Evolutionary conservation across 1,140 invertebrate species (phyloP), one percentile per base, ranked within the genome.

Genomic region (Ceratitis capitata): DNA sequence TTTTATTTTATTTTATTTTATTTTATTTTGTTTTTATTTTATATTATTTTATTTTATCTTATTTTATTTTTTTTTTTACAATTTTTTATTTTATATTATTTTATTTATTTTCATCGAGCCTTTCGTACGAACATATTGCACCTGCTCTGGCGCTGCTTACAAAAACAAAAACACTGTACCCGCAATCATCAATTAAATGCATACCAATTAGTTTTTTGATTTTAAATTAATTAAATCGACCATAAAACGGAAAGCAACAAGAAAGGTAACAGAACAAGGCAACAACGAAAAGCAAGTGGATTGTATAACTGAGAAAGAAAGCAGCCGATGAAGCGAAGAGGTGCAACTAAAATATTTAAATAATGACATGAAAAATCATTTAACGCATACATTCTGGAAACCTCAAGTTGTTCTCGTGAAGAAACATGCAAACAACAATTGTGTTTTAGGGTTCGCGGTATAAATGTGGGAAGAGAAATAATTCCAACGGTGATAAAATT

Each of bases 311-410:
- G n/a, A 10, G 58, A 29, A 29, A 61, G 56, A 1, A 14, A 69
- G 2, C 26, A 16, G 39, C 12, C 29, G 39, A 69, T 16, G 6
- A 7, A 35, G 3, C 14, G 32, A 23, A 12, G 10, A 39, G 35
- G 69, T 78, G 69, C 32, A 45, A 78, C 35, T 78, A 78, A 78
- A 78, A 45, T 78, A 83, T 83, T 83, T 51, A 53, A 58, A 83
- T 39, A 83, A 83, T 58, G 32, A 83, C 82, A 83, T 53, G 47
- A 83, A 83, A 51, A 83, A 83, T 53, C 82, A 51, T 53, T 83
- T 51, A 83, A 53, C 42, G 42, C 29, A 35, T 16, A 32, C 14
- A 69, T 0, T 35, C 7, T 32, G 29, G 39, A 39, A 69, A 39
- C 32, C 61, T 19, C 61, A 69, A 3, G 29, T 6, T 3, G 19